phyloP scores from a whole-genome alignment of 2,797 vertebrate species.

The Rousettus madagascariensis region DNA sequence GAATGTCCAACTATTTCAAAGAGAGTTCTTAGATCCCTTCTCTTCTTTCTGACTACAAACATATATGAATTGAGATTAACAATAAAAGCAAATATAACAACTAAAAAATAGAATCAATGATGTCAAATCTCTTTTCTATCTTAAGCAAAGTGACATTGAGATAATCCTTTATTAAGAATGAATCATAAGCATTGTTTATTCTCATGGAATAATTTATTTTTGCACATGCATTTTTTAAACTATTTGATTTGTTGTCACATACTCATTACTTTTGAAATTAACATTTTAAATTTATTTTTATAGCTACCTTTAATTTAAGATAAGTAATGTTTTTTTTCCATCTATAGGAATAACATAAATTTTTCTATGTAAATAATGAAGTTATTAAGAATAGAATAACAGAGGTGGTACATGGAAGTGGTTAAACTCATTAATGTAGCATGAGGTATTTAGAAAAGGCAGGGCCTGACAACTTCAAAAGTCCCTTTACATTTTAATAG shows the following conservation, averaged over 20 bases:
- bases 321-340: neutral
- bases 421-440: neutral
- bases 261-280: neutral
- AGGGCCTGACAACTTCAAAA: neutral
- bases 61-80: neutral
- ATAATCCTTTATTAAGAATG: neutral
- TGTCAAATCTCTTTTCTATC: neutral
- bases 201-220: slow-evolving; percentile 19
- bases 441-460: neutral
- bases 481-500: neutral
- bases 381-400: neutral
- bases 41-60: neutral
- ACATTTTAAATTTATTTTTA: slow-evolving; percentile 19
- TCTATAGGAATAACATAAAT: neutral
- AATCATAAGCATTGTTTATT: neutral
- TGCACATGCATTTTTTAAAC: neutral
- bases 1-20: neutral
- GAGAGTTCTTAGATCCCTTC: neutral
- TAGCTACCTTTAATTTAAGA: neutral
- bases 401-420: neutral
- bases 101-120: neutral
- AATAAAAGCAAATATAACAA: neutral
- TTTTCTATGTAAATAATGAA: neutral
- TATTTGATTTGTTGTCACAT: neutral
- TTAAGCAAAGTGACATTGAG: neutral